Evolutionary conservation across 2,797 vertebrate species (phyloP), one percentile per base, ranked within the genome.

Genomic region (Sparidentex hasta): DNA sequence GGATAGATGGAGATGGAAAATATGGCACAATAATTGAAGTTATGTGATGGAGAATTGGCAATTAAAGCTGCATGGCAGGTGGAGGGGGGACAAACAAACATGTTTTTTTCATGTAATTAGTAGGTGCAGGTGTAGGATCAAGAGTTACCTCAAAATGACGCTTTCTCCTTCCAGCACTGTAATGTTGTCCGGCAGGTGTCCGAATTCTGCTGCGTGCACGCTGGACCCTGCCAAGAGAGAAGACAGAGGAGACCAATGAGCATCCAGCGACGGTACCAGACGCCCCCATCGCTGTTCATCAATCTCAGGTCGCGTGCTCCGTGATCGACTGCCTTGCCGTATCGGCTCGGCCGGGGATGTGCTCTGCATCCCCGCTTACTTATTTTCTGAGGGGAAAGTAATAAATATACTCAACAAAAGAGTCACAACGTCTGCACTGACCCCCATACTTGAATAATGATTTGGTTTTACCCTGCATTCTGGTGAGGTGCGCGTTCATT

Each of bases 121-220:
- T 62, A 14, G 66, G 79, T 89, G 90, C 87, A 91, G 88, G 85
- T 93, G 90, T 66, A 70, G 72, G 66, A 81, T 90, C 68, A 85
- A 68, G 75, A 69, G 87, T 94, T 93, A 98, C 97, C 97, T 98
- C 92, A 98, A 94, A 81, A 95, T 95, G 89, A 97, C 96, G 43
- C 95, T 97, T 75, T 97, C 95, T 21, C 97, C 97, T 92, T 98
- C 97, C 69, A 96, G 91, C 71, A 97, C 97, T 0, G 97, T 98
- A 89, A 98, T 97, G 94, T 98, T 98, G 92, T 97, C 97, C 1
- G 96, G 96, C 33, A 96, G 95, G 84, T 96, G 95, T 91, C 91
- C 94, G 88, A 96, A 95, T 86, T 98, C 97, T 41, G 94, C 94
- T 76, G 95, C 96, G 57, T 89, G 92, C 64, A 94, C 95, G 21